These are phyloP conservation scores for Yoshiicerus persimilis DNA, from an alignment of 1,140 invertebrate species.

Conservation along the genomic window DNA sequence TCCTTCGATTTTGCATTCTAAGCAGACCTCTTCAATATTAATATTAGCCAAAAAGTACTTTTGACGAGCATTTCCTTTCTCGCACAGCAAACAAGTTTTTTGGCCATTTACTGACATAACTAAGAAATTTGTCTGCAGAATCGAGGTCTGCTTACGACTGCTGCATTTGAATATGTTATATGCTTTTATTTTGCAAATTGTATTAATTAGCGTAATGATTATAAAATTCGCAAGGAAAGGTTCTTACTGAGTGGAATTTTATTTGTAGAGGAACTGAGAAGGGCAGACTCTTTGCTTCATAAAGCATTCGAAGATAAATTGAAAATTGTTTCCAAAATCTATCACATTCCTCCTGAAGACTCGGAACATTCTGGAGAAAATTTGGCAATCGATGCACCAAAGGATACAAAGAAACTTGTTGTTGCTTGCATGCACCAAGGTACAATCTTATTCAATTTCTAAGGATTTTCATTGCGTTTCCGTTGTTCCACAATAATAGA, in stretches of 20 bases:
- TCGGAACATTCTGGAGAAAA: conserved; percentile 53
- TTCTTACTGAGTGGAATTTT: background rate
- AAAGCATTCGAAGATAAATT: conserved; percentile 74
- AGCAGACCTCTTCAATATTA: too few species aligned
- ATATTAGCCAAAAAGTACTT: too few species aligned
- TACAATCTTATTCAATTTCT: conserved; percentile 50
- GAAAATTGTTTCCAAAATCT: conserved; percentile 70
- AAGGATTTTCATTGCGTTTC: background rate
- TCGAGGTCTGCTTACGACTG: background rate
- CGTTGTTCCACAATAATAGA: background rate
- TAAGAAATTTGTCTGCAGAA: background rate
- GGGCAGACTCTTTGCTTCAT: conserved; percentile 70
- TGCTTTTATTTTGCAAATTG: background rate
- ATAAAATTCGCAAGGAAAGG: background rate
- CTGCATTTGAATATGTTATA: background rate
- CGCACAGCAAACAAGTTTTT: background rate
- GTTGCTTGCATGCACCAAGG: conserved; percentile 72
- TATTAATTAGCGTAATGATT: background rate
- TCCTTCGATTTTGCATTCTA: too few species aligned
- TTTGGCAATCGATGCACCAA: conserved; percentile 55
- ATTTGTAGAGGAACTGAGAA: conserved; percentile 66
- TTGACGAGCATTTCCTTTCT: too few species aligned
- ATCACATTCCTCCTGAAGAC: conserved; percentile 66
- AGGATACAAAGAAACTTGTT: conserved; percentile 69
- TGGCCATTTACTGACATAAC: background rate